Evolutionary conservation across 2,888 invertebrate genomes (phyloP), one percentile per base, ranked within the genome.

Genomic region (Drosophila aldrichi): DNA sequence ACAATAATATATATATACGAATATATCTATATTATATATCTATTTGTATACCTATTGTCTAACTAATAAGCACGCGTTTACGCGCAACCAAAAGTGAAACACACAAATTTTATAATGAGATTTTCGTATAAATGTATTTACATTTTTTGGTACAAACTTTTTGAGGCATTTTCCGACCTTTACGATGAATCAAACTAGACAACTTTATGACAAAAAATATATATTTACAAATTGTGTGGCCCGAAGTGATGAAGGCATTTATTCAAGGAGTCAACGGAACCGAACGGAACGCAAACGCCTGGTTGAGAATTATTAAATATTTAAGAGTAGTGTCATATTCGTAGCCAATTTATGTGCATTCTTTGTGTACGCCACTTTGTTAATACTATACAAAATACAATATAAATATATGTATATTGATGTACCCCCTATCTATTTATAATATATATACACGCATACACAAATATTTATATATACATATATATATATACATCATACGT

Each of bases 111-210:
- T 82, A 77, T 74, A 84, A 76, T 77, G 82, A 85, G 74, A 89
- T 88, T 81, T 83, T 79, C 74, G 68, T 71, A 79, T 64, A 70
- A 49, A 74, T 82, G 78, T 88, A 90, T 82, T 82, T 76, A 68
- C 62, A 63, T 68, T 70, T 74, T 82, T 84, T 81, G 87, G 84
- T 84, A 87, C 82, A 81, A 85, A 74, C 70, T 81, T 89, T 90
- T 90, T 80, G 82, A 88, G 71, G 83, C 82, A 87, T 83, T 86
- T 87, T 89, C 81, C 77, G 73, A 77, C 68, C 29, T 29, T 29
- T 29, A 29, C 29, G 29, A 29, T 29, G 66, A 75, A 82, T 55
- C 67, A 74, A 82, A 74, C 82, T 69, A 72, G 60, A 20, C 20
- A 20, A 65, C 70, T 49, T 74, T 65, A 74, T 63, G 66, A 78